Evolutionary conservation across 2,113 vertebrate genomes (phyloP).

Genomic region (Shinisaurus crocodilurus): DNA sequence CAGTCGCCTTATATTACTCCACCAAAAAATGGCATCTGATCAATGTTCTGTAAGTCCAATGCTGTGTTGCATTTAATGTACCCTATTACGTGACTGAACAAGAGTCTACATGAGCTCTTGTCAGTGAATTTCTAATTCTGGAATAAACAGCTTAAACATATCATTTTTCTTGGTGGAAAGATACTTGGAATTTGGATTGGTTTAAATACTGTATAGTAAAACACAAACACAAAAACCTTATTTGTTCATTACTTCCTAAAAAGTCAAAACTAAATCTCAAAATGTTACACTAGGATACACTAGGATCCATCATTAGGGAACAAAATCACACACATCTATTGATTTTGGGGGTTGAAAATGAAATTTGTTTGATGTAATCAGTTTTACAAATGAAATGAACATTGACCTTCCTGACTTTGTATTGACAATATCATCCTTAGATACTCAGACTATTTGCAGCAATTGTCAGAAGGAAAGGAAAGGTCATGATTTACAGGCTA

Average conservation of each 20-base stretch:
- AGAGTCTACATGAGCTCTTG: conserved; percentile 12
- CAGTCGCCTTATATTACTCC: not conserved
- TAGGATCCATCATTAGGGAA: conserved; percentile 49
- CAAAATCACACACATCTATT: conserved; percentile 41
- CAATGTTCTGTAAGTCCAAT: not conserved
- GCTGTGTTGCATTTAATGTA: not conserved
- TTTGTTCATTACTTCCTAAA: not conserved
- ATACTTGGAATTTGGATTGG: not conserved
- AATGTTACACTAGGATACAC: conserved; percentile 38
- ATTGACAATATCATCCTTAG: conserved; percentile 64
- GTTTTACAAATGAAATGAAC: conserved; percentile 68
- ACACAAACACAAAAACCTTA: not conserved
- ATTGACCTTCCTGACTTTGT: conserved; percentile 59
- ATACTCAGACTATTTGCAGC: conserved; percentile 32
- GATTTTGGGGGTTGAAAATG: conserved; percentile 65
- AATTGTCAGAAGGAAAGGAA: conserved; percentile 50
- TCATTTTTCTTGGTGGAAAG: no score
- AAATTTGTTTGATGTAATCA: conserved; percentile 65
- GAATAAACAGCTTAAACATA: not conserved
- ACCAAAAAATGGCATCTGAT: not conserved
- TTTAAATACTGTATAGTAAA: not conserved
- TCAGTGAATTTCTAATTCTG: not conserved
- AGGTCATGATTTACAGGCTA: conserved; percentile 36
- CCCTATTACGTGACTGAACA: not conserved
- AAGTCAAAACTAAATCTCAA: conserved; percentile 47